phyloP scores from a whole-genome alignment of 2,888 invertebrate genomes.

The Venusia cambrica region DNA sequence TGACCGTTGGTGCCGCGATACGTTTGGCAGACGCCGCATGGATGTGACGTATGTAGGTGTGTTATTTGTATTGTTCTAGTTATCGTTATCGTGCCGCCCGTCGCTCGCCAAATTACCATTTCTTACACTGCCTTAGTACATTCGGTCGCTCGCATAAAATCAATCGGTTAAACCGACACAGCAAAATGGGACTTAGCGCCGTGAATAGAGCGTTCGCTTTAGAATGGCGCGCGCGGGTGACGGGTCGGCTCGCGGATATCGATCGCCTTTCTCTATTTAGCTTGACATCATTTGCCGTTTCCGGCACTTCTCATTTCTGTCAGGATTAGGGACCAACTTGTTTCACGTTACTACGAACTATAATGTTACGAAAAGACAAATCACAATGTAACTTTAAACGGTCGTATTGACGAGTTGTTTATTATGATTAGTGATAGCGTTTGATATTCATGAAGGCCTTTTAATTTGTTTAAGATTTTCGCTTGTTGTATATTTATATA shows the following conservation, averaged over 20 bases:
- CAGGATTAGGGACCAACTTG: conserved; percentile 59
- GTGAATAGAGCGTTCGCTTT: conserved; percentile 16
- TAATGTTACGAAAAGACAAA: conserved; percentile 66
- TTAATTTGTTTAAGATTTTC: conserved; percentile 69
- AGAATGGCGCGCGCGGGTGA: conserved; percentile 23
- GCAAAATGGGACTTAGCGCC: conserved; percentile 19
- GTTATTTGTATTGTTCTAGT: conserved; percentile 15
- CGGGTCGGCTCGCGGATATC: conserved; percentile 34
- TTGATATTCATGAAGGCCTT: conserved; percentile 71
- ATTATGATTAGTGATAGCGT: conserved; percentile 60
- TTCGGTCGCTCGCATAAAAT: conserved; percentile 26
- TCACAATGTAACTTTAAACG: conserved; percentile 43
- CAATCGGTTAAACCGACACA: conserved; percentile 26
- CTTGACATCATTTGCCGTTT: conserved; percentile 33
- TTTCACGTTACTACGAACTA: conserved; percentile 35
- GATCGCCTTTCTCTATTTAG: conserved; percentile 34
- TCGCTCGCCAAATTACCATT: conserved; percentile 18
- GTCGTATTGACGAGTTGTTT: conserved; percentile 29
- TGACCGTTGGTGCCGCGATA: conserved; percentile 51
- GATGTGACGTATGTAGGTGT: conserved; percentile 29
- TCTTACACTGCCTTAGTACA: conserved; percentile 25
- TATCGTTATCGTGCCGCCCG: conserved; percentile 16
- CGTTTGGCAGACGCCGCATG: conserved; percentile 53
- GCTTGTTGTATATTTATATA: conserved; percentile 77
- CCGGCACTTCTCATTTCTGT: conserved; percentile 40